Base-by-base conservation (phyloP, 2,888 invertebrate genomes). In the Ctenicera cuprea region DNA sequence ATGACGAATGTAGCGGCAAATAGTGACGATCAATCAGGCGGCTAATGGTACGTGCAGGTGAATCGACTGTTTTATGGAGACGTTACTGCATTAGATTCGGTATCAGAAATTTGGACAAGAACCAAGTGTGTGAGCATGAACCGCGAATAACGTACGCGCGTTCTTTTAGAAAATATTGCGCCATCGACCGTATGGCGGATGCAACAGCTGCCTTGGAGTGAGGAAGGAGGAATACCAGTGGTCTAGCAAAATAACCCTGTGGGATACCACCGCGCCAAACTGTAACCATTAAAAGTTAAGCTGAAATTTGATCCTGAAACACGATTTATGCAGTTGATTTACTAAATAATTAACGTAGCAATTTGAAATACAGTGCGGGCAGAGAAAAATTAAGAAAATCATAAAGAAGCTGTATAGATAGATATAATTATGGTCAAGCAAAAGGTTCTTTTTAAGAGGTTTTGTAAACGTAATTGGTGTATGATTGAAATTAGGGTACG, bases 1-100 rank as follows among this genome's bases (percentile, higher is more conserved):
- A 80, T 81, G 81, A 82, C 78, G 80, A 78, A 82, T 82, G 82
- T 82, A 78, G 81, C 79, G 82, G 79, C 77, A 81, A 82, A 81
- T 78, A 78, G 77, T 77, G 79, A 78, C 80, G 80, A 82, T 83
- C 82, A 76, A 82, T 83, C 83, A 82, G 80, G 71, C 65, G 77
- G 69, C 78, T 80, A 82, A 82, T 83, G 82, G 81, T 70, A 78
- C 80, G 81, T 81, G 78, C 72, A 78, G 78, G 79, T 76, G 75
- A 76, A 77, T 76, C 72, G 77, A 74, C 71, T 78, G 75, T 74
- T 78, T 78, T 78, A 76, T 77, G 76, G 75, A 73, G 74, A 75
- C 76, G 76, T 66, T 68, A 61, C 16, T 54, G 57, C 65, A 65
- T 61, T 45, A 65, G 57, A 59, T 3, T 18, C 30, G 68, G 30